Base-by-base conservation (phyloP, 1,140 invertebrate genomes). In the Drosophila mauritiana region DNA sequence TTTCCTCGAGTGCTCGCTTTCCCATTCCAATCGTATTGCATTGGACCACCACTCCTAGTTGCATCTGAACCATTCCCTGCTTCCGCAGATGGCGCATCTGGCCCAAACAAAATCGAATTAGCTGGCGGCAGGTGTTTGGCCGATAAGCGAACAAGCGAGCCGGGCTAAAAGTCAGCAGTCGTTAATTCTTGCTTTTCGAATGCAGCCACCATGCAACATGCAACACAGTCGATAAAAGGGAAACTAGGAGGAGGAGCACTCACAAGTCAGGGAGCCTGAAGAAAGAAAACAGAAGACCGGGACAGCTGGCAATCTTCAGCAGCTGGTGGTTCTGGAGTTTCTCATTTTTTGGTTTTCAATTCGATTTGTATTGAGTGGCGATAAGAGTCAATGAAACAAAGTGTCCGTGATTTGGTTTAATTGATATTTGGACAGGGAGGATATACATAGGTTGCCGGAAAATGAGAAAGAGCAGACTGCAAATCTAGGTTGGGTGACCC, bases 231-330 rank as follows among this genome's bases (percentile, higher is more conserved):
- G 8, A 43, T 31, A 17, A 53, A 58, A 63, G 61, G 61, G 27
- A 40, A 15, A 58, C 61, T 61, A 39, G 36, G 37, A 42, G 37
- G 17, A 20, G 17, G 10, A 11, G 17, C 11, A 27, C 8, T 31
- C 62, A 20, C 11, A 31, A 55, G 20, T 57, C 62, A 37, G 31
- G 34, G 42, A 49, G 59, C 59, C 59, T 12, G 20, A 64, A 49
- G 59, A 65, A 64, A 49, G 42, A 49, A 61, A 46, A 45, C 59
- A 52, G 51, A 53, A 53, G 31, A 53, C 51, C 20, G 31, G 34
- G 57, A 51, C 58, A 70, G 67, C 67, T 70, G 67, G 49, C 36
- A 40, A 48, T 70, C 51, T 70, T 69, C 25, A 36, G 62, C 64
- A 69, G 65, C 65, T 69, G 65, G 39, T 22, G 1, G 36, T 17